These are phyloP conservation scores for Nomada ferruginata DNA, from an alignment of 2,888 invertebrate species.

Conservation along the genomic window DNA sequence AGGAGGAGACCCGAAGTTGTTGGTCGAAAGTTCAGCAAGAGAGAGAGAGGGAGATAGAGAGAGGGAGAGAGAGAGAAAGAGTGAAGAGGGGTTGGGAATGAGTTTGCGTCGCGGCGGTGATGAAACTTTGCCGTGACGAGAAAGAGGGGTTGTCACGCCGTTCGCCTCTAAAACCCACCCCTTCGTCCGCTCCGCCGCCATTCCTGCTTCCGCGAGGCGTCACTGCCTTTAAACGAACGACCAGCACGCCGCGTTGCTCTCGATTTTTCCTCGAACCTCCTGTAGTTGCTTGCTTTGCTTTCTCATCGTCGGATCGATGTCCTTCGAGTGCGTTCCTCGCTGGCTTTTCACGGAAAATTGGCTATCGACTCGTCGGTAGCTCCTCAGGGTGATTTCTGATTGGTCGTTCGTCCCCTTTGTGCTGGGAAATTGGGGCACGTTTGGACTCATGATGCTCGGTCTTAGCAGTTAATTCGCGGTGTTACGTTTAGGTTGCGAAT, in stretches of 20 bases:
- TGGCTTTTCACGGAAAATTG: slow-evolving; percentile 14
- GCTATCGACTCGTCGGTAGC: background rate
- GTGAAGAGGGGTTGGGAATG: slow-evolving; percentile 78
- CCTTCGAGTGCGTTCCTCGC: background rate
- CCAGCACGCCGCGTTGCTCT: slow-evolving; percentile 43
- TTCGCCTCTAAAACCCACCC: slow-evolving; percentile 71
- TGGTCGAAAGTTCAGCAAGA: slow-evolving; percentile 81
- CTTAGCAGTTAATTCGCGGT: too few species aligned
- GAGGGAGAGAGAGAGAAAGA: slow-evolving; percentile 25
- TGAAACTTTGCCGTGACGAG: slow-evolving; percentile 84
- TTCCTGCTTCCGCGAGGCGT: slow-evolving; percentile 62
- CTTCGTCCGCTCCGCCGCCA: slow-evolving; percentile 52
- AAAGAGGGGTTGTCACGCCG: slow-evolving; percentile 81
- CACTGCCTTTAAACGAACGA: slow-evolving; percentile 62
- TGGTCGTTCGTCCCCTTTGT: background rate
- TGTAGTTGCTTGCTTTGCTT: background rate
- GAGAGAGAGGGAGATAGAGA: background rate
- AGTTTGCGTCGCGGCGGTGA: slow-evolving; percentile 83
- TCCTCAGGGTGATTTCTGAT: background rate
- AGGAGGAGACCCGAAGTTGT: slow-evolving; percentile 83
- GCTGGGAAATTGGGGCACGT: background rate
- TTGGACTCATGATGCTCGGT: background rate
- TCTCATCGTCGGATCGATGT: slow-evolving; percentile 17
- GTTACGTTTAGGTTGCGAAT: too few species aligned
- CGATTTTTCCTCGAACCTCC: slow-evolving; percentile 42